Conservation (phyloP, 2,113 vertebrate species). For the Anolis carolinensis region DNA sequence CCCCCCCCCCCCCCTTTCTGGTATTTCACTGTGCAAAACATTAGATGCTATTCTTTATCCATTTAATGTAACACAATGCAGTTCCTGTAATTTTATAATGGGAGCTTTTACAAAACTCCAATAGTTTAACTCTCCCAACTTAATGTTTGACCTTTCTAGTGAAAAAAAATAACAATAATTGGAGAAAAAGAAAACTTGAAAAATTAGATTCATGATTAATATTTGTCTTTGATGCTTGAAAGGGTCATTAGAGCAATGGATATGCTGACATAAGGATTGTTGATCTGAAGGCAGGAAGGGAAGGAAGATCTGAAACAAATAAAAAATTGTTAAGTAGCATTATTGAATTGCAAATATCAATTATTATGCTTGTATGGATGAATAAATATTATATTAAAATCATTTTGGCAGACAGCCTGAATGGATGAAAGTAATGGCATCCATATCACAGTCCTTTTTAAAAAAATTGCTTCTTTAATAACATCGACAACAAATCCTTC, state of each 20-base stretch:
- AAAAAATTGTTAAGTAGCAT: slow-evolving; percentile 69
- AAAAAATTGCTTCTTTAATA: slow-evolving; percentile 64
- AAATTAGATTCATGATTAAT: slow-evolving; percentile 67
- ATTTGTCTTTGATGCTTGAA: slow-evolving; percentile 69
- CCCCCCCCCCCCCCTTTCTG: background rate
- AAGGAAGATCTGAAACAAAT: slow-evolving; percentile 62
- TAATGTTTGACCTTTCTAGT: slow-evolving; percentile 63
- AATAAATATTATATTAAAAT: slow-evolving; percentile 70
- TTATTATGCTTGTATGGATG: slow-evolving; percentile 68
- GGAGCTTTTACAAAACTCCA: background rate
- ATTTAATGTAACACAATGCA: too few relatives aligned
- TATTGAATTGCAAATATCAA: slow-evolving; percentile 72
- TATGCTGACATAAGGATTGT: slow-evolving; percentile 52
- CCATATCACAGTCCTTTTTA: slow-evolving; percentile 44
- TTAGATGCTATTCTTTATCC: background rate
- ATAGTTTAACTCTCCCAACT: slow-evolving; percentile 35
- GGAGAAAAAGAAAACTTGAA: slow-evolving; percentile 54
- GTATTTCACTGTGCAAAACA: background rate
- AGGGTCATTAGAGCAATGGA: slow-evolving; percentile 59
- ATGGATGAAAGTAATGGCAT: slow-evolving; percentile 26
- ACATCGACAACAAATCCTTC: background rate
- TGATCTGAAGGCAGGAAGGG: slow-evolving; percentile 44
- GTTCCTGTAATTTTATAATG: background rate
- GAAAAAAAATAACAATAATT: slow-evolving; percentile 45
- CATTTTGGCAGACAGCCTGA: slow-evolving; percentile 58